Evolutionary conservation across 2,797 vertebrate genomes (phyloP).

Genomic region (Parotocinclus haroldoi): DNA sequence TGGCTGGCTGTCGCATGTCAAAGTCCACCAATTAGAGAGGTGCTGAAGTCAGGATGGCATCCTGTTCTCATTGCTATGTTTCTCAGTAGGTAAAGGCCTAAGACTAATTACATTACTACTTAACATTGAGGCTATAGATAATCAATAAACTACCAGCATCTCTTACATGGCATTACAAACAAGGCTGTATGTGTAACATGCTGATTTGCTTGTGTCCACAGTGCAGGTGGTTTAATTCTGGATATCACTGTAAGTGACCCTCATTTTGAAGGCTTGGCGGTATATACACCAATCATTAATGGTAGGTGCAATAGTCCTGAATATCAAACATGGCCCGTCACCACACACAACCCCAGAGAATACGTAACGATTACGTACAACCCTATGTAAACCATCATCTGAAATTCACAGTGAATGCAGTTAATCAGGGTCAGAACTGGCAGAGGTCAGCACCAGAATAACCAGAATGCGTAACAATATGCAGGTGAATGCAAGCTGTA

Average conservation of each 20-base stretch:
- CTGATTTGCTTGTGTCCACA: constrained; percentile 48
- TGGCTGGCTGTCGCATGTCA: constrained; percentile 81
- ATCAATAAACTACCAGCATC: not conserved
- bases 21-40: constrained; percentile 78
- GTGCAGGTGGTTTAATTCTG: constrained; percentile 91
- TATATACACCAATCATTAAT: constrained; percentile 92
- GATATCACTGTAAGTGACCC: constrained; percentile 86
- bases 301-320: constrained; percentile 66
- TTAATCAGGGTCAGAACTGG: too few species aligned
- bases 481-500: too few species aligned
- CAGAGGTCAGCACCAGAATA: too few species aligned
- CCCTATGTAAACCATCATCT: too few species aligned
- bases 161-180: not conserved
- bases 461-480: too few species aligned
- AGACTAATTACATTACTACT: not conserved
- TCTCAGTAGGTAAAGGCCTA: constrained; percentile 84
- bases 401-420: too few species aligned
- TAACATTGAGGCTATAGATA: not conserved
- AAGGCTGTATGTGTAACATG: not conserved
- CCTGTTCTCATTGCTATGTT: constrained; percentile 93
- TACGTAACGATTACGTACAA: too few species aligned
- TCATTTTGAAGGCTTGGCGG: constrained; percentile 88
- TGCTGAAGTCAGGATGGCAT: constrained; percentile 89
- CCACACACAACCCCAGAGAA: too few species aligned
- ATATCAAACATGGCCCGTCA: too few species aligned